Percentiles rank a stretch among this genome's conserved stretches.
Evolutionary conservation across 2,113 vertebrate species (phyloP).

Genomic region (Rhynchopsitta pachyrhyncha): DNA sequence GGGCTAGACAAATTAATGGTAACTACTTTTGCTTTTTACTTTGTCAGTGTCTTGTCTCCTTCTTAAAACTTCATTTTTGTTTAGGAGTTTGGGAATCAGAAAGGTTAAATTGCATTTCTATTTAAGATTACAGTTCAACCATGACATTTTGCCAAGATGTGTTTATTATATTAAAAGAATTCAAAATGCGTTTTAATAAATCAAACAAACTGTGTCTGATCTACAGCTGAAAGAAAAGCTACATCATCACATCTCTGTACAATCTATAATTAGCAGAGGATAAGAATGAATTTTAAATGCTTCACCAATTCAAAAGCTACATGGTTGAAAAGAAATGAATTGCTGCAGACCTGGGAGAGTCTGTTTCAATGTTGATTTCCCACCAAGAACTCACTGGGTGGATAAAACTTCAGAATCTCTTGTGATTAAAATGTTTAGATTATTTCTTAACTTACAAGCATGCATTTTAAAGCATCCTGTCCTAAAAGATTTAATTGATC

Average conservation of each 20-base stretch:
- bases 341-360: background rate
- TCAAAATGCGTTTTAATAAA: background rate
- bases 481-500: constrained; percentile 62
- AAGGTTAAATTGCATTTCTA: background rate
- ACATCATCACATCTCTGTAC: background rate
- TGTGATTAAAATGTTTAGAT: constrained; percentile 51
- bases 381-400: constrained; percentile 1
- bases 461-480: constrained; percentile 55
- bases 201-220: background rate
- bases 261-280: background rate
- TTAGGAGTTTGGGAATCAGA: background rate
- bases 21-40: background rate
- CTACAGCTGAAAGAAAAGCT: constrained; percentile 10
- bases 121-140: background rate
- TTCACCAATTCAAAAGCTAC: constrained; percentile 14
- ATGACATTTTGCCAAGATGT: background rate
- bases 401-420: constrained; percentile 32
- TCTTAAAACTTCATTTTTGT: background rate
- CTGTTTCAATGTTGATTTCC: background rate
- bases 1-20: background rate
- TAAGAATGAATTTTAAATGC: background rate
- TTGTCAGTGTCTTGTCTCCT: background rate
- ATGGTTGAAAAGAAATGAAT: background rate
- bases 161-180: background rate
- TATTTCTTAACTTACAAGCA: constrained; percentile 60